These are phyloP conservation scores for Perdix hodgsoniae DNA, from an alignment of 2,797 vertebrate genomes.

Conservation along the genomic window DNA sequence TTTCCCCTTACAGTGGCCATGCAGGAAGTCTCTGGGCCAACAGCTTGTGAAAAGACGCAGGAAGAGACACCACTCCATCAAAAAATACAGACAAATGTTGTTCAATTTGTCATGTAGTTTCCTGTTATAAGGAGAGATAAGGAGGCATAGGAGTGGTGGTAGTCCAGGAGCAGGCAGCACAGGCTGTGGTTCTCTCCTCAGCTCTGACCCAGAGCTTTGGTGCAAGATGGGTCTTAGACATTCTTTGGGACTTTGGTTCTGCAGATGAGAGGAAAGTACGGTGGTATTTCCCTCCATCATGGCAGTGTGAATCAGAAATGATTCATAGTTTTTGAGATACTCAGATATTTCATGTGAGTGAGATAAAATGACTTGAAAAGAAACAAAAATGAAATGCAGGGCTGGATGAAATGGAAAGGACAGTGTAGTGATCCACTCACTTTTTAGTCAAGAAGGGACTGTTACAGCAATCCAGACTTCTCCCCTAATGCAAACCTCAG, in stretches of 20 bases:
- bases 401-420: slow-evolving; percentile 7
- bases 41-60: background rate
- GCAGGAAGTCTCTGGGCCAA: background rate
- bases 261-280: background rate
- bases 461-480: background rate
- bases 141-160: background rate
- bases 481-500: background rate
- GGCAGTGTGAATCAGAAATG: slow-evolving; percentile 33
- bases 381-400: slow-evolving; percentile 23
- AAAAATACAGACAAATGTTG: background rate
- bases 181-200: background rate
- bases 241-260: background rate
- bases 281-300: background rate
- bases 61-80: background rate
- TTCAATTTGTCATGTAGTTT: background rate
- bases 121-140: background rate
- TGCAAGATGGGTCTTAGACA: background rate
- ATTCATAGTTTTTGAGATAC: slow-evolving; percentile 30
- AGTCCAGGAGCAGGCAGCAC: background rate
- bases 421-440: background rate
- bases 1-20: too few relatives aligned
- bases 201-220: background rate
- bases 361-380: slow-evolving; percentile 27
- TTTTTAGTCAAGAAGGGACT: slow-evolving; percentile 2
- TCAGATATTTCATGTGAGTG: slow-evolving; percentile 2